These are phyloP conservation scores for Resseliella maxima DNA, from an alignment of 2,888 invertebrate species.

Conservation along the genomic window DNA sequence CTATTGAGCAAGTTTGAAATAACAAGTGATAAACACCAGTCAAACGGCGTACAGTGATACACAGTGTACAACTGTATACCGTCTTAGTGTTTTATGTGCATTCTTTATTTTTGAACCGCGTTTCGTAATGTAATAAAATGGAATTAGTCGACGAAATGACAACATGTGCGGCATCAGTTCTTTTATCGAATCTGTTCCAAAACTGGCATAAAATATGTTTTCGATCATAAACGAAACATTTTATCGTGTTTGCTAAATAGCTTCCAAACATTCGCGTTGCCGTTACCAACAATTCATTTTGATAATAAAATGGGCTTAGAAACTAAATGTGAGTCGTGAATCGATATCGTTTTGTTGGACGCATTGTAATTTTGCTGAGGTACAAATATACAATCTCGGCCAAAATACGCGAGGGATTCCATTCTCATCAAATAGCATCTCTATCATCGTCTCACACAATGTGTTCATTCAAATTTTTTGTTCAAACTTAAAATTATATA, in stretches of 20 bases:
- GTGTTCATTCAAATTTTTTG: background rate
- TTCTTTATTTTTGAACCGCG: background rate
- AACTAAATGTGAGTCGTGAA: background rate
- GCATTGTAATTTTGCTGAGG: background rate
- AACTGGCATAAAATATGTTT: conserved; percentile 36
- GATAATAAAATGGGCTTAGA: conserved; percentile 43
- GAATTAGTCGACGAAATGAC: conserved; percentile 11
- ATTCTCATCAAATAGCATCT: background rate
- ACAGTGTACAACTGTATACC: background rate
- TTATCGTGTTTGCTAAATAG: conserved; percentile 48
- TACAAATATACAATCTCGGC: background rate
- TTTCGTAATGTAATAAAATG: conserved; percentile 23
- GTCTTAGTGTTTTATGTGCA: conserved; percentile 7
- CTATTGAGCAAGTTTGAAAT: background rate
- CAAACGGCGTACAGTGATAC: background rate
- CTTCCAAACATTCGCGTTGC: background rate
- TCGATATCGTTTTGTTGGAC: conserved; percentile 3
- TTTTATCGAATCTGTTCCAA: conserved; percentile 15
- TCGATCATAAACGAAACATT: conserved; percentile 31
- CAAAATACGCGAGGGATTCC: background rate
- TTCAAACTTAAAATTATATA: background rate
- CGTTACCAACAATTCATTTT: background rate
- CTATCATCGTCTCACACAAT: background rate
- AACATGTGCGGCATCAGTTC: conserved; percentile 13
- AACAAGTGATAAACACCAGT: conserved; percentile 38